phyloP scores from a whole-genome alignment of 1,140 invertebrate genomes.

The Pissodes strobi region DNA sequence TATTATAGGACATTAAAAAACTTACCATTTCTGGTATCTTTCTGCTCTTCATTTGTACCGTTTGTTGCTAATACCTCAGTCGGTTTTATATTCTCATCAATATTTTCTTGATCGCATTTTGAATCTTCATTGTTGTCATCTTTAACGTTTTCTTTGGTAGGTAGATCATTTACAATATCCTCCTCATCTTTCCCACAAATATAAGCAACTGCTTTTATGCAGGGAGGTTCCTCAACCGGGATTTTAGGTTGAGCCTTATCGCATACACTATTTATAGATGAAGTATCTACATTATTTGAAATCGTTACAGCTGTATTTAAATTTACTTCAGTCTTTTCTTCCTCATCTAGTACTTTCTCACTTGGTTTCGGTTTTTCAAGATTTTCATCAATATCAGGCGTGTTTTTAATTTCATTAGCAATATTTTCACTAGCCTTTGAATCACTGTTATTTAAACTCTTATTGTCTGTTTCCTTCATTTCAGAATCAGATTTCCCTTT shows the following conservation, averaged over 20 bases:
- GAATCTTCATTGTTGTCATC: slow-evolving; percentile 8
- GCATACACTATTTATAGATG: background rate
- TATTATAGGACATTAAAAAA: no score
- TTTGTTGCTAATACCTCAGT: no score
- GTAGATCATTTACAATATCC: slow-evolving; percentile 1
- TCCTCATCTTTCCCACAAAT: slow-evolving; percentile 30
- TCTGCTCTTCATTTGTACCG: no score
- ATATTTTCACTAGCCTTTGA: slow-evolving; percentile 14
- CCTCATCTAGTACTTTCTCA: background rate
- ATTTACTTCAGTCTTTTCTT: slow-evolving; percentile 18
- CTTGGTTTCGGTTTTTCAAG: background rate
- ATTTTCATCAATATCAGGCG: background rate
- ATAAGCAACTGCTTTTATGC: slow-evolving; percentile 40
- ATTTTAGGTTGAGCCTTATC: slow-evolving; percentile 2
- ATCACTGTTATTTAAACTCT: slow-evolving; percentile 13
- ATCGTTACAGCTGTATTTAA: background rate
- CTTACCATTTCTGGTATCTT: no score
- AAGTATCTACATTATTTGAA: background rate
- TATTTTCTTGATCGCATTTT: slow-evolving; percentile 28
- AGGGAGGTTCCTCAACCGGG: slow-evolving; percentile 31
- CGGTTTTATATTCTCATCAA: slow-evolving; percentile 5
- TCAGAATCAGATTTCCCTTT: no score
- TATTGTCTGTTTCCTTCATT: no score
- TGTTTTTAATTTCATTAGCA: slow-evolving; percentile 5
- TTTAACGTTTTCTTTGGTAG: background rate